These are phyloP conservation scores for Troides helena DNA, from an alignment of 2,888 invertebrate genomes.

Conservation along the genomic window DNA sequence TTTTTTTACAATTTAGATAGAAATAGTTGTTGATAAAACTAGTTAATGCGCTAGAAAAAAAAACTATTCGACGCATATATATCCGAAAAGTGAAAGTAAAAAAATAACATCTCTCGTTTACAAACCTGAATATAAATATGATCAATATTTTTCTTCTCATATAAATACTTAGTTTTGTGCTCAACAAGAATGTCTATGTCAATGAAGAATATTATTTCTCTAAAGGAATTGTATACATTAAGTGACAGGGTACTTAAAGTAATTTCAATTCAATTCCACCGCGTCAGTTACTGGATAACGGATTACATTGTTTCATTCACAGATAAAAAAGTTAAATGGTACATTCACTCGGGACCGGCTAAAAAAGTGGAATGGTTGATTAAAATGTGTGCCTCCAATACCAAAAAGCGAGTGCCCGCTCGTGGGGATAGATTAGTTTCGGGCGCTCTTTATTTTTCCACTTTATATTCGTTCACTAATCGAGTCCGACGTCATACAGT, in stretches of 20 bases:
- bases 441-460: slow-evolving; percentile 29
- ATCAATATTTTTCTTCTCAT: no score
- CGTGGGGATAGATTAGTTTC: slow-evolving; percentile 70
- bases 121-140: no score
- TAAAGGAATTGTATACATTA: background rate
- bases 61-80: no score
- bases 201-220: no score
- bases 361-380: slow-evolving; percentile 74
- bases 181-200: no score
- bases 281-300: slow-evolving; percentile 11
- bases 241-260: background rate
- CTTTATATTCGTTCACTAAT: slow-evolving; percentile 29
- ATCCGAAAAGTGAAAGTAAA: no score
- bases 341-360: slow-evolving; percentile 40
- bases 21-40: no score
- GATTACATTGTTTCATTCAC: slow-evolving; percentile 20
- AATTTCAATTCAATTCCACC: slow-evolving; percentile 1
- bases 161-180: no score
- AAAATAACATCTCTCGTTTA: no score
- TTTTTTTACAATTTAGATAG: no score
- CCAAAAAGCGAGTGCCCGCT: slow-evolving; percentile 44
- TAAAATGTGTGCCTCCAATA: slow-evolving; percentile 61
- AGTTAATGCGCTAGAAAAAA: no score
- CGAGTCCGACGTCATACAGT: slow-evolving; percentile 28
- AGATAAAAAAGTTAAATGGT: slow-evolving; percentile 22